phyloP scores from a whole-genome alignment of 1,140 invertebrate species.

The Drosophila ohnishii region DNA sequence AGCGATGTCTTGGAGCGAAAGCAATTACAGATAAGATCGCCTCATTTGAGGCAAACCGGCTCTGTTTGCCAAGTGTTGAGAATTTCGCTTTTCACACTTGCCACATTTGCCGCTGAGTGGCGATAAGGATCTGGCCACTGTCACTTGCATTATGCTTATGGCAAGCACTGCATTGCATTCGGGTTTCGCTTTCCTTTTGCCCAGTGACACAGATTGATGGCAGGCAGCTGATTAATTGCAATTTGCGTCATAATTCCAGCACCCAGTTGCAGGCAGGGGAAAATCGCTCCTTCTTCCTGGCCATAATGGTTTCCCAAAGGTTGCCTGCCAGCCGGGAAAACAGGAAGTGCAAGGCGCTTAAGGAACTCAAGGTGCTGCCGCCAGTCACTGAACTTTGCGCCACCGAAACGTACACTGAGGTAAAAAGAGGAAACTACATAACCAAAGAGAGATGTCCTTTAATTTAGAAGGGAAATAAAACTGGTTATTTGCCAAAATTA shows the following conservation, averaged over 20 bases:
- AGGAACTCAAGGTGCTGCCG: slow-evolving; percentile 56
- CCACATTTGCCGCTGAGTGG: slow-evolving; percentile 24
- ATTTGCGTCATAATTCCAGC: slow-evolving; percentile 48
- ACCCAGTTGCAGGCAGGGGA: slow-evolving; percentile 4
- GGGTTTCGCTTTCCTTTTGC: slow-evolving; percentile 76
- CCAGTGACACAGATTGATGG: slow-evolving; percentile 73
- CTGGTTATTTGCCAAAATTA: no score
- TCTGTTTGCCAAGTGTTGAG: slow-evolving; percentile 68
- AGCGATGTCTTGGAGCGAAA: slow-evolving; percentile 59
- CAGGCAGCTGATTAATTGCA: slow-evolving; percentile 46
- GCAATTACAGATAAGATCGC: slow-evolving; percentile 79
- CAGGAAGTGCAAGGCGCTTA: slow-evolving; percentile 63
- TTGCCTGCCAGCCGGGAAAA: slow-evolving; percentile 25
- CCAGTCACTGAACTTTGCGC: slow-evolving; percentile 57
- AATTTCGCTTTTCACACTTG: slow-evolving; percentile 78
- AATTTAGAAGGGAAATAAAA: no score
- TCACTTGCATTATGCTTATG: slow-evolving; percentile 37
- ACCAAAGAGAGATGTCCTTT: not conserved
- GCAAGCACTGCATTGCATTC: slow-evolving; percentile 16
- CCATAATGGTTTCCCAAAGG: slow-evolving; percentile 49
- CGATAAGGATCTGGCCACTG: slow-evolving; percentile 53
- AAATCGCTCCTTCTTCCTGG: slow-evolving; percentile 10
- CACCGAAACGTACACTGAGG: not conserved
- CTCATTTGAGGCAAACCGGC: slow-evolving; percentile 53
- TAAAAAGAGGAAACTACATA: not conserved